A percentile compares a stretch with the other conserved stretches of the same genome.
These are phyloP conservation scores for Archilochus colubris DNA, from an alignment of 2,113 vertebrate species.

Conservation along the genomic window DNA sequence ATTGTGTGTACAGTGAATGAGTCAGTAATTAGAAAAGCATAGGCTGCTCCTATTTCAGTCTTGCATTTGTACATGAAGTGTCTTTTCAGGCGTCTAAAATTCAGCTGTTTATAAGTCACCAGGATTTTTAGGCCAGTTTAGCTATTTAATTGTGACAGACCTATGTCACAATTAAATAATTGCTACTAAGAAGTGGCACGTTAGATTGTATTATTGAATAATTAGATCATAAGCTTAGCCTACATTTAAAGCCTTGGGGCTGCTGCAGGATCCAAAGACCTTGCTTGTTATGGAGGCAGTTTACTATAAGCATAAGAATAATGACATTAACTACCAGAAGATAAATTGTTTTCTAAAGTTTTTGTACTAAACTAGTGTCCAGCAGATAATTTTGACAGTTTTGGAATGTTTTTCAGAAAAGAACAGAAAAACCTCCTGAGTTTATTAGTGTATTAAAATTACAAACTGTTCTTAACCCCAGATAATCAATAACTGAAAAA, in stretches of 20 bases:
- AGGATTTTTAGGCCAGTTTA: conserved; percentile 27
- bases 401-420: not conserved
- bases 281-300: not conserved
- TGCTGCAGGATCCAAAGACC: conserved; percentile 1
- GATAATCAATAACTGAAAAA: not conserved
- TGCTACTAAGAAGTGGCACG: conserved; percentile 7
- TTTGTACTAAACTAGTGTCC: not conserved
- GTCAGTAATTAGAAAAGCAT: conserved; percentile 29
- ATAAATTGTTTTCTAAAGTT: not conserved
- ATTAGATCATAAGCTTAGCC: conserved; percentile 33
- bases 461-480: not conserved
- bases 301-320: conserved; percentile 14
- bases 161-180: not conserved
- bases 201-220: conserved; percentile 1
- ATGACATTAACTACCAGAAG: not conserved
- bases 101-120: not conserved
- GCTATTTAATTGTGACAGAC: conserved; percentile 39
- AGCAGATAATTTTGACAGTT: not conserved
- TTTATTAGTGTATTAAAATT: not conserved
- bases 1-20: not conserved
- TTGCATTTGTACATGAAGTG: not conserved
- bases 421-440: not conserved
- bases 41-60: not conserved
- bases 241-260: not conserved
- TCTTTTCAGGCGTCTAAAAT: conserved; percentile 20